Percentiles rank a stretch among this genome's conserved stretches.
These are phyloP conservation scores for Tautogolabrus adspersus DNA, from an alignment of 2,113 vertebrate species.

Conservation along the genomic window DNA sequence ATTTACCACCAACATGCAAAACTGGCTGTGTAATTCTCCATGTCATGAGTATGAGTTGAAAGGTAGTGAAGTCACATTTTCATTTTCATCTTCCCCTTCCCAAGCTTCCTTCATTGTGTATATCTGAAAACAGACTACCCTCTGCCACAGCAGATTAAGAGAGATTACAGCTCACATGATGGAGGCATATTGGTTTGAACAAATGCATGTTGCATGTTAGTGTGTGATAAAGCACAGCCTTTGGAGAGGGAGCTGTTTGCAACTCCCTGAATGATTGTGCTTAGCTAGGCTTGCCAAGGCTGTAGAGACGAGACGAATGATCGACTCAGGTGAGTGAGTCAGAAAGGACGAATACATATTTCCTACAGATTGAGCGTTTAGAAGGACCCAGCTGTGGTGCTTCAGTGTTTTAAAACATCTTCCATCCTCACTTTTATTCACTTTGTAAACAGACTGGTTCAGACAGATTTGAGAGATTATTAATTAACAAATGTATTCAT, in stretches of 20 bases:
- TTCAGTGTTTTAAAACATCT: not conserved
- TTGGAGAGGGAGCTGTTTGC: slow-evolving; percentile 21
- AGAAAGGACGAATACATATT: slow-evolving; percentile 13
- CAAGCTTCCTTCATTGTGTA: slow-evolving; percentile 35
- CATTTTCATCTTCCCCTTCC: slow-evolving; percentile 16
- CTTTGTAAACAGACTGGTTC: no score
- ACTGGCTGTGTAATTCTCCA: not conserved
- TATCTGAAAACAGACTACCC: slow-evolving; percentile 17
- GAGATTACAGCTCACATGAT: slow-evolving; percentile 57
- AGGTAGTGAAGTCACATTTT: not conserved
- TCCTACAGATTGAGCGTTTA: not conserved
- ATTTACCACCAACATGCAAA: not conserved
- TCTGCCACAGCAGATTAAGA: slow-evolving; percentile 52
- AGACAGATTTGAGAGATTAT: no score
- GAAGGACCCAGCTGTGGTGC: not conserved
- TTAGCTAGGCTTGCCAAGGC: slow-evolving; percentile 51
- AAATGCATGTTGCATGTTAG: slow-evolving; percentile 56
- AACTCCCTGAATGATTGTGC: slow-evolving; percentile 49
- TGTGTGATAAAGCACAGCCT: slow-evolving; percentile 52
- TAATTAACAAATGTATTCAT: no score
- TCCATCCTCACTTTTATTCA: no score
- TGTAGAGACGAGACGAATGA: slow-evolving; percentile 32
- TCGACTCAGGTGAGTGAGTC: slow-evolving; percentile 39
- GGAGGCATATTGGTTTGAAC: slow-evolving; percentile 48
- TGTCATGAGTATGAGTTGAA: not conserved